Percentiles rank a stretch among this genome's conserved stretches.
Evolutionary conservation across 2,797 vertebrate species (phyloP).

Genomic region (Aselliscus stoliczkanus): DNA sequence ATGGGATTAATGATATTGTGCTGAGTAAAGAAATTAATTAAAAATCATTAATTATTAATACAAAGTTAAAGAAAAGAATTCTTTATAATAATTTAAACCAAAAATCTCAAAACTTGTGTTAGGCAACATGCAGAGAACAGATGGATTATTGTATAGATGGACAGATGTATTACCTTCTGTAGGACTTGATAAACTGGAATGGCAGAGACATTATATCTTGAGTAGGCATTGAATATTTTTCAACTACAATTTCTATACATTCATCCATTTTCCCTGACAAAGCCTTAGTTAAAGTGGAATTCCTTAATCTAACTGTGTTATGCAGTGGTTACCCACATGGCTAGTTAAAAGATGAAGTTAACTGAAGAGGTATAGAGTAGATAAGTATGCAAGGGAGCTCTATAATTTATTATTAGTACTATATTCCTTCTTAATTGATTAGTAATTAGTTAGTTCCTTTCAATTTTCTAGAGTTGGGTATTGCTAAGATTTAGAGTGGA

Average conservation of each 20-base stretch:
- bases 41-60: neutral
- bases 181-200: neutral
- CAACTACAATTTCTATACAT: neutral
- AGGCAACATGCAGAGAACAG: neutral
- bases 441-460: neutral
- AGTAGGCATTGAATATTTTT: neutral
- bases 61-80: neutral
- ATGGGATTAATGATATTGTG: neutral
- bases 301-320: neutral
- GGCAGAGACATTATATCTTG: neutral
- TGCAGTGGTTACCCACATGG: no score
- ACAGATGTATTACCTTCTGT: neutral
- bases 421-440: neutral
- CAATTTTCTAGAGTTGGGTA: neutral
- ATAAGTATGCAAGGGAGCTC: neutral
- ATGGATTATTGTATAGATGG: neutral
- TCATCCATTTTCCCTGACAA: neutral
- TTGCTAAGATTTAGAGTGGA: neutral
- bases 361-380: neutral
- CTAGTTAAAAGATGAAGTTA: neutral
- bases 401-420: neutral
- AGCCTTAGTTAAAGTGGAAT: neutral
- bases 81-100: neutral
- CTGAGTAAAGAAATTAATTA: neutral
- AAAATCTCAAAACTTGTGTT: neutral